A percentile compares a stretch with the other conserved stretches of the same genome.
phyloP scores from a whole-genome alignment of 2,113 vertebrate genomes.

The Percopsis transmontana region DNA sequence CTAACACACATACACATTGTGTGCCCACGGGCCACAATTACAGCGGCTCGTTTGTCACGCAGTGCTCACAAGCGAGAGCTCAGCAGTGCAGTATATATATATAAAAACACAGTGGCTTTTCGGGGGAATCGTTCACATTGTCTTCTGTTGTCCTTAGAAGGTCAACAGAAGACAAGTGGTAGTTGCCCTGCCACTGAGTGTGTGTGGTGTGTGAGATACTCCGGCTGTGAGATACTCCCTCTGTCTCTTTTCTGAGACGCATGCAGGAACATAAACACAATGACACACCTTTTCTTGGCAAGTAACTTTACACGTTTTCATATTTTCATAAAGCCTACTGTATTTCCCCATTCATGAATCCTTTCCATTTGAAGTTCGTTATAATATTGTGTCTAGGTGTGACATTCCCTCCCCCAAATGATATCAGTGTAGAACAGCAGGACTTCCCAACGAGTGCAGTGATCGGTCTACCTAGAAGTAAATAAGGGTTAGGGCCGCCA shows the following conservation, averaged over 20 bases:
- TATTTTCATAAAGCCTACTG: no score
- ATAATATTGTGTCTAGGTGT: no score
- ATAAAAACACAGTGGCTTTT: constrained; percentile 17
- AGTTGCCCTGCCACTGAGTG: constrained; percentile 33
- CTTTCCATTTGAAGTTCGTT: no score
- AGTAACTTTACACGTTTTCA: neutral
- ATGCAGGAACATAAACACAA: constrained; percentile 6
- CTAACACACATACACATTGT: constrained; percentile 5
- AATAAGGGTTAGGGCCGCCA: no score
- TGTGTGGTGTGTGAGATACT: constrained; percentile 36
- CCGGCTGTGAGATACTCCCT: constrained; percentile 12
- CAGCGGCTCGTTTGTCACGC: neutral
- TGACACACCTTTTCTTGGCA: neutral
- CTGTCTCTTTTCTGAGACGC: neutral
- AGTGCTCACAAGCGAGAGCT: constrained; percentile 7
- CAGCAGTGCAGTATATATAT: constrained; percentile 4
- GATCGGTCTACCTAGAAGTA: no score
- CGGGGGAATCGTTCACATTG: constrained; percentile 35
- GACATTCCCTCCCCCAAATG: no score
- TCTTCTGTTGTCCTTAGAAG: constrained; percentile 65
- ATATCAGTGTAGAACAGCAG: no score
- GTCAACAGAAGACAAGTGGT: constrained; percentile 33
- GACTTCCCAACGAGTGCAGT: no score
- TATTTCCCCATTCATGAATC: no score
- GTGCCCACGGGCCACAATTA: neutral